Conservation (phyloP, 1,140 invertebrate genomes). For the Pygmarrhopalites habei region DNA sequence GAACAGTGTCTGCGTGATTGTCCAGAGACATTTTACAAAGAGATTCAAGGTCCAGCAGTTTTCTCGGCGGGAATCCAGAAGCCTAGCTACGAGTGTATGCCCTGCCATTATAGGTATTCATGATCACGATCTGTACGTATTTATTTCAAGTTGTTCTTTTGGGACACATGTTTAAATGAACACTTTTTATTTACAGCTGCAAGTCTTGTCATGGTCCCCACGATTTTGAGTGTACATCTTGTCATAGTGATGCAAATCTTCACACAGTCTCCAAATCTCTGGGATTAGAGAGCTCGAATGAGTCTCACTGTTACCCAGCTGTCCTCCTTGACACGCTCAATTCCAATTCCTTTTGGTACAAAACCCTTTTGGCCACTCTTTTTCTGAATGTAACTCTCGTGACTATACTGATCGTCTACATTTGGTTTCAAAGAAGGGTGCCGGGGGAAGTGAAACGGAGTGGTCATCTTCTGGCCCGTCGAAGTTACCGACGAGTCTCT, state of each 20-base stretch:
- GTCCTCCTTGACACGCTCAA: constrained; percentile 22
- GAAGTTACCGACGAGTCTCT: constrained; percentile 22
- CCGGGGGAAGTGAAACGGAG: background rate
- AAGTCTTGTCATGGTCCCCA: constrained; percentile 50
- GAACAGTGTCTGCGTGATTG: constrained; percentile 46
- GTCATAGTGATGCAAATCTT: constrained; percentile 49
- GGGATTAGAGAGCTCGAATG: background rate
- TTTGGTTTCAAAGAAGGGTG: constrained; percentile 19
- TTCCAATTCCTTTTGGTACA: constrained; percentile 23
- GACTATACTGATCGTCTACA: constrained; percentile 13
- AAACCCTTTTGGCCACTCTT: constrained; percentile 16
- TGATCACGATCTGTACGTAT: too few relatives aligned
- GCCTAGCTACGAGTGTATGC: constrained; percentile 40
- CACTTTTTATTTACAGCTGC: too few relatives aligned
- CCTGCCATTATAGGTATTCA: constrained; percentile 60
- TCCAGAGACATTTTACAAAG: constrained; percentile 41
- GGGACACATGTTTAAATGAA: too few relatives aligned
- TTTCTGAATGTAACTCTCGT: constrained; percentile 19
- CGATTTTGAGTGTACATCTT: constrained; percentile 52
- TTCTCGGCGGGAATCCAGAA: background rate
- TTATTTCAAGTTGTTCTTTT: too few relatives aligned
- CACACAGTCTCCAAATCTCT: constrained; percentile 10
- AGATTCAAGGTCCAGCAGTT: constrained; percentile 3
- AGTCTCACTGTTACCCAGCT: constrained; percentile 34
- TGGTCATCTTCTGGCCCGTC: background rate